Base-by-base conservation (phyloP, 2,113 vertebrate species). In the Oryzias curvinotus region DNA sequence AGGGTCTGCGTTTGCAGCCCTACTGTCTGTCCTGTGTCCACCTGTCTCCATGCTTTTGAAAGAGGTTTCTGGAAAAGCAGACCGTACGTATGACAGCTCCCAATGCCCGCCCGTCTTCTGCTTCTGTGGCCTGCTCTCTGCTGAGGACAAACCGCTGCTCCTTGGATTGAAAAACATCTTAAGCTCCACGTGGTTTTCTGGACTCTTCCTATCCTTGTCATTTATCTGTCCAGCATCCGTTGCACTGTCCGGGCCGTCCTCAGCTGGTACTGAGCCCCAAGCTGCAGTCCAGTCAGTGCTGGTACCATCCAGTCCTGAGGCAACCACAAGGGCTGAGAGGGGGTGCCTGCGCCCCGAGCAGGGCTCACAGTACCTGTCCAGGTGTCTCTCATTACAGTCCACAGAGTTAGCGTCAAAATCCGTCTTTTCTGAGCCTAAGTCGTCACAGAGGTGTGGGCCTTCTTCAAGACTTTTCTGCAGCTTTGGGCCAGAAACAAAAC, bases 341-440 rank as follows among this genome's bases (percentile, higher is more conserved):
- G 89, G 91, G 62, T 92, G 89, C 17, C 90, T 93, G 59, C 92
- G 89, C 78, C 90, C 92, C 42, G 92, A 93, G 53, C 72, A 46
- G 0, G 90, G 91, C 82, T 93, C 93, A 36, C 75, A 83, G 92
- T 66, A 89, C 87, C 47, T 89, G 81, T 10, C 89, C 87, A 49
- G 90, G 89, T 30, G 85, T 83, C 57, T 81, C 14, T 86, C 63
- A 53, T 71, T 87, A 81, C 90, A 89, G 52, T 78, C 86, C 53
- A 62, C 80, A 5, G 87, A 69, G 62, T 92, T 88, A 54, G 21
- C 45, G 45, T 76, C 64, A 28, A 82, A 77, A 36, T 71, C 78
- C 44, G 66, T 81, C 10, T 88, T 87, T 12, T 92, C 91, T 63
- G 88, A 76, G 55, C 58, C 71, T 71, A 90, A 77, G 65, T 62